Evolutionary conservation across 2,797 vertebrate genomes (phyloP).

Genomic region (Sciaenops ocellatus): DNA sequence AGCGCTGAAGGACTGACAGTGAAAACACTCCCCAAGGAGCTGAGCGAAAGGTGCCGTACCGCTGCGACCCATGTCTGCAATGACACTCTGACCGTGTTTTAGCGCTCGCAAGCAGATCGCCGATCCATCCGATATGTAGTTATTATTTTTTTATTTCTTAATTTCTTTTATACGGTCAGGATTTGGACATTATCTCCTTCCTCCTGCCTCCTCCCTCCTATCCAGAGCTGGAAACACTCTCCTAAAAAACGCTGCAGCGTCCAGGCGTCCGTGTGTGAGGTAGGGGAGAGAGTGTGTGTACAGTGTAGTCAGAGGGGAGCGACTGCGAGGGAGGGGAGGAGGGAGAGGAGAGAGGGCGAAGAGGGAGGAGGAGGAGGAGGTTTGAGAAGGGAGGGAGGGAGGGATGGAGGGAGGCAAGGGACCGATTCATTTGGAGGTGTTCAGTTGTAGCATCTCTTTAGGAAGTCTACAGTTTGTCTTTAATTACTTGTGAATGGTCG

Average conservation of each 20-base stretch:
- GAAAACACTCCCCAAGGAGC: slow-evolving; percentile 85
- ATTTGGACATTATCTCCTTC: slow-evolving; percentile 81
- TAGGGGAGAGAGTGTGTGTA: slow-evolving; percentile 72
- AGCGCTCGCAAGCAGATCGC: slow-evolving; percentile 75
- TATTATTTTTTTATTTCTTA: slow-evolving; percentile 7
- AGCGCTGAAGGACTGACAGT: slow-evolving; percentile 85
- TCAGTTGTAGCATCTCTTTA: slow-evolving; percentile 65
- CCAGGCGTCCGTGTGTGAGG: slow-evolving; percentile 83
- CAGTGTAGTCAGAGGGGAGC: slow-evolving; percentile 71
- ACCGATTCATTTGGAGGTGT: slow-evolving; percentile 61
- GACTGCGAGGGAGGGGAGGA: slow-evolving; percentile 54
- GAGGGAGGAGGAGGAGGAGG: background rate
- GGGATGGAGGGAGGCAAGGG: slow-evolving; percentile 26
- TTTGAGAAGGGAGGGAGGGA: slow-evolving; percentile 6
- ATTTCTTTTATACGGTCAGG: slow-evolving; percentile 66
- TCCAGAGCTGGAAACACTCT: slow-evolving; percentile 79
- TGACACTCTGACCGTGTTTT: slow-evolving; percentile 84
- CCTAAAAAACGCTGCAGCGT: slow-evolving; percentile 85
- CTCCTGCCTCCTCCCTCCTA: slow-evolving; percentile 71
- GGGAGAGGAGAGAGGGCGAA: slow-evolving; percentile 16
- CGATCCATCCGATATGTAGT: slow-evolving; percentile 74
- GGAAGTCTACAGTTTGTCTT: slow-evolving; percentile 61
- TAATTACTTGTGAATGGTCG: slow-evolving; percentile 35
- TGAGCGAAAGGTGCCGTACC: slow-evolving; percentile 83
- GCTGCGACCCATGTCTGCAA: slow-evolving; percentile 86